Evolutionary conservation across 1,140 invertebrate species (phyloP), one percentile per base, ranked within the genome.

Genomic region (Eumaeus atala): DNA sequence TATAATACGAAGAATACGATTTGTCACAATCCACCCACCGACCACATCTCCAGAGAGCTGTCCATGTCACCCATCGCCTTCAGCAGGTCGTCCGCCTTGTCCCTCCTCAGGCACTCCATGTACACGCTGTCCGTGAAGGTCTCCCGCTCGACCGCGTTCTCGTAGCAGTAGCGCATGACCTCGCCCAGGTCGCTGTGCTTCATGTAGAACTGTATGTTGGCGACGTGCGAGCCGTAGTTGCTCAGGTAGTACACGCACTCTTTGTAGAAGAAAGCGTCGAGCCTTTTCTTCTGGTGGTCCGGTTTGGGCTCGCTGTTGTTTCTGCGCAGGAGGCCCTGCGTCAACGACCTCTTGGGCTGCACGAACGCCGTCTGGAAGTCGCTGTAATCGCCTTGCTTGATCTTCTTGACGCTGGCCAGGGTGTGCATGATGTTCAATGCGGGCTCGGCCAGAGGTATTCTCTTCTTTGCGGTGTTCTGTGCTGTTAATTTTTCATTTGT

Each of bases 201-300:
- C 54, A 94, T 84, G 53, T 92, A 92, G 67, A 94, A 95, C 44
- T 90, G 88, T 16, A 94, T 86, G n/a, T 93, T 90, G 4, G 91
- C 90, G 1, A 87, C 83, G 58, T 90, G 90, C 16, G 90, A 92
- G 4, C 93, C 94, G 70, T 94, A 95, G 50, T 89, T 91, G 0
- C 88, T 84, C 5, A 95, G 77, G 80, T 95, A 95, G 72, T 92
- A 93, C 0, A 93, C 67, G 62, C 92, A 93, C 72, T 94, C 93
- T 48, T 91, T 89, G 62, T 93, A 94, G 56, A 91, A 91, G 54
- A 91, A 87, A 0, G 88, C 84, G 44, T 91, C 87, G 0, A 90
- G 66, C 66, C 75, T 78, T 62, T 77, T 84, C 11, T 70, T 59
- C 21, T 73, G 64, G 18, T 78, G 51, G 21, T 86, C 80, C 1